Evolutionary conservation across 2,113 vertebrate genomes (phyloP), one percentile per base, ranked within the genome.

Genomic region (Leptosomus discolor): DNA sequence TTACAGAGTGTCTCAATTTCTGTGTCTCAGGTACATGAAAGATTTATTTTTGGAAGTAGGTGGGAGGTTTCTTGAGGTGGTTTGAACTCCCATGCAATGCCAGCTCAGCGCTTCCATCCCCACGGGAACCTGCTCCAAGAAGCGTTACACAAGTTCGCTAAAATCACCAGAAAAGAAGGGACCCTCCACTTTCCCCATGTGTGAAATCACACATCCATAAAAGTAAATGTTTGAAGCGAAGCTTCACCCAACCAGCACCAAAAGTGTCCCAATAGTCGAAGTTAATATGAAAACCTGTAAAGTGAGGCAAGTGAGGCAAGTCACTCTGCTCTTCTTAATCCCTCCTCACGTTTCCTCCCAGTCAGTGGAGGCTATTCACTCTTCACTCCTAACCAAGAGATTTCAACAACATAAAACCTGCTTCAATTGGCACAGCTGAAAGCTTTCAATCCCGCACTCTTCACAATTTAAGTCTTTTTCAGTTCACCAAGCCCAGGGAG

Each of bases 361-460:
- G n/a, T n/a, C 8, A n/a, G 30, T 0, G 11, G 43, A 53, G 15
- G 30, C 56, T 39, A 4, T 26, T 46, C 4, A 1, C 14, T 43
- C 6, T 26, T 32, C 48, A 30, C n/a, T 60, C 73, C 60, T n/a
- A 29, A 17, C 13, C 22, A 37, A 30, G 39, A 54, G 11, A 34
- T 16, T 32, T 21, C 7, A 64, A 19, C 48, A 14, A 19, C 56
- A 4, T 2, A 12, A 51, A 43, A 22, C 17, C 29, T 7, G 8
- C 27, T 37, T 8, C 9, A 57, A 20, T 0, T 11, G 34, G 43
- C 79, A 64, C n/a, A 51, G 6, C 11, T 1, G 12, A 21, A 21
- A 74, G 54, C 60, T 79, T 48, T 26, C n/a, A 11, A 2, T 5
- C 39, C 1, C 17, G 12, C 36, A 23, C 32, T 24, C n/a, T 23